Base-by-base conservation (phyloP, 2,113 vertebrate species). In the Vireo altiloquus region DNA sequence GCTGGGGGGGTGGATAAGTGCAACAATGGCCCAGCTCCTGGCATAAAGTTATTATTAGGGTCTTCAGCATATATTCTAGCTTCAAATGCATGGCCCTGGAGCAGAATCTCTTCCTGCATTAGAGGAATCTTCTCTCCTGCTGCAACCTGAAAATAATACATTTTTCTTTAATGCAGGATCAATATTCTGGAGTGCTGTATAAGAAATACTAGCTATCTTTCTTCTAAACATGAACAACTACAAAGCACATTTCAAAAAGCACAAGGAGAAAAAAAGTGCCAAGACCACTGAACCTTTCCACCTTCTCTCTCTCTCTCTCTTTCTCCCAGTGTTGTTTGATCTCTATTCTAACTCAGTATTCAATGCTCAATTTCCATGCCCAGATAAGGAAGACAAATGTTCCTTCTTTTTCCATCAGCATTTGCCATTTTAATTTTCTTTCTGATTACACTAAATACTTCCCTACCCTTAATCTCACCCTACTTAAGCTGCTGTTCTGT, bases 11-110 rank as follows among this genome's bases (percentile, higher is more conserved):
- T 99, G 72, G 99, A 99, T 68, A 99, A 98, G 76, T 99, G 98
- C 79, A 99, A 95, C 66, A 99, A 78, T 0, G 99, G 99, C 35
- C 99, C 99, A 4, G 99, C 99, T 70, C 98, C 99, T 2, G 99
- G 99, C 93, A 99, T 98, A 44, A 99, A 99, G 97, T 99, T 97
- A 54, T 99, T 99, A 92, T 98, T 90, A 31, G 99, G 99, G 94
- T 99, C 99, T 96, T 99, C 99, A 2, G 99, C 99, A 24, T 99
- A 99, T 96, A 99, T 99, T 28, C 99, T 98, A 42, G 99, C 99
- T 97, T 99, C 99, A 87, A 99, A 99, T 1, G 99, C 99, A 91
- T 99, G 99, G 37, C 99, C 99, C 5, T 10, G 96, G 59, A 99
- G 94, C 61, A 95, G 82, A 52, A 99, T 99, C 95, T 99, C 98